These are phyloP conservation scores for Pangasius mekongensis DNA, from an alignment of 2,797 vertebrate genomes.

Conservation along the genomic window DNA sequence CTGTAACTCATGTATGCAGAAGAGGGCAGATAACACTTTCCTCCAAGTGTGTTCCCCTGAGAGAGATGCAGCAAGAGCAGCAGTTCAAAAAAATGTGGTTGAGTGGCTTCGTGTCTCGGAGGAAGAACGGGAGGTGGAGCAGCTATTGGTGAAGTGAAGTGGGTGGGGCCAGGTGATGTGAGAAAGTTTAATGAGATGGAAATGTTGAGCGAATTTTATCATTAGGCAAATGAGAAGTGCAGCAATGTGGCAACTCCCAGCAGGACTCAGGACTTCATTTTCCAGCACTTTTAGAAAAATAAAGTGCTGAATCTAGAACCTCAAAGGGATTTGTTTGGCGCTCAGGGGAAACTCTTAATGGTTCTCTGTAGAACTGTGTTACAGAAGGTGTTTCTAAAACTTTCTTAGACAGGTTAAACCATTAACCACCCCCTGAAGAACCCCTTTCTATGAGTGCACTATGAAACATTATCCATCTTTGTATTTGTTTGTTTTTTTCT, in stretches of 20 bases:
- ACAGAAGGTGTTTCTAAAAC: not conserved
- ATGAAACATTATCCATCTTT: not conserved
- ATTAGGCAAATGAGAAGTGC: not conserved
- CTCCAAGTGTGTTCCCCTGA: not conserved
- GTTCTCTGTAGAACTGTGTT: not conserved
- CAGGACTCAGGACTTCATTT: not conserved
- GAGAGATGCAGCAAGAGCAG: not conserved
- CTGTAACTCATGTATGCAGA: not conserved
- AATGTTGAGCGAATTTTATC: not conserved
- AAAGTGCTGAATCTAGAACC: not conserved
- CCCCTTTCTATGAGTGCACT: not conserved
- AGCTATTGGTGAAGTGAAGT: not conserved
- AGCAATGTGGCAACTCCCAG: not conserved
- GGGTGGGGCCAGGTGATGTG: not conserved
- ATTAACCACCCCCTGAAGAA: not conserved
- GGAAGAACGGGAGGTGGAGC: not conserved
- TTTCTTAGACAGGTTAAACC: too few relatives aligned
- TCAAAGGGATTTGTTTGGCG: not conserved
- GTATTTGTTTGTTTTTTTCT: not conserved
- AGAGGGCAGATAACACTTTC: not conserved
- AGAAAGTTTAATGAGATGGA: not conserved
- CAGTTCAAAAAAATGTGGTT: not conserved
- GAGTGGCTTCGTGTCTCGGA: not conserved
- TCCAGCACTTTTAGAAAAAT: not conserved
- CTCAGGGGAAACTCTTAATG: not conserved